phyloP scores from a whole-genome alignment of 1,140 invertebrate genomes.

The Olivierus martensii region DNA sequence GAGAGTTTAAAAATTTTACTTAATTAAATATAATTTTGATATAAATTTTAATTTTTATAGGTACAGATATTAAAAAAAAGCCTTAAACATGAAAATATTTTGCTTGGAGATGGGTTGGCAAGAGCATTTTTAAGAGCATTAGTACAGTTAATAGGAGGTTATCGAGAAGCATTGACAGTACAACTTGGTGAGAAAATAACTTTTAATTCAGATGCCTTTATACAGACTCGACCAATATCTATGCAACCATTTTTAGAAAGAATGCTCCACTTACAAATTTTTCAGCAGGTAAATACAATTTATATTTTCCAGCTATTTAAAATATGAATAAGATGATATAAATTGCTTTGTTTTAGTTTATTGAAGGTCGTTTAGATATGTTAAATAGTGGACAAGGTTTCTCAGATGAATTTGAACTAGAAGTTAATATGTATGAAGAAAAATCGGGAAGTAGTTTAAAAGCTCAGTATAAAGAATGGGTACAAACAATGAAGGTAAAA shows the following conservation, averaged over 20 bases:
- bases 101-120: conserved; percentile 77
- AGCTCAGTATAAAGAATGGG: conserved; percentile 63
- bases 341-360: conserved; percentile 49
- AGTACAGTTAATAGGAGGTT: conserved; percentile 77
- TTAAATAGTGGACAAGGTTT: conserved; percentile 55
- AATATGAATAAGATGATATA: neutral
- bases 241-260: conserved; percentile 77
- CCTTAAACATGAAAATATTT: conserved; percentile 36
- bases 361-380: conserved; percentile 79
- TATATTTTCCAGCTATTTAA: neutral
- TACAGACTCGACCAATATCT: conserved; percentile 58
- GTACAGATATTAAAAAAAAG: conserved; percentile 28
- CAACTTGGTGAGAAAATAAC: conserved; percentile 44
- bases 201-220: conserved; percentile 70
- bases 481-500: conserved; percentile 38
- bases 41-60: conserved; percentile 22
- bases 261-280: conserved; percentile 89
- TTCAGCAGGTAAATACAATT: conserved; percentile 43
- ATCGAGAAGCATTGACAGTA: conserved; percentile 66
- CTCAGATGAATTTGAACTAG: conserved; percentile 78
- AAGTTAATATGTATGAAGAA: conserved; percentile 70
- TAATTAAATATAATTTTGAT: no score
- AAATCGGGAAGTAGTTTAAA: conserved; percentile 38
- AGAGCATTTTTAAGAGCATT: conserved; percentile 76
- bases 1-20: no score